Base-by-base conservation (phyloP, 2,888 invertebrate genomes). In the Melinaea menophilus region DNA sequence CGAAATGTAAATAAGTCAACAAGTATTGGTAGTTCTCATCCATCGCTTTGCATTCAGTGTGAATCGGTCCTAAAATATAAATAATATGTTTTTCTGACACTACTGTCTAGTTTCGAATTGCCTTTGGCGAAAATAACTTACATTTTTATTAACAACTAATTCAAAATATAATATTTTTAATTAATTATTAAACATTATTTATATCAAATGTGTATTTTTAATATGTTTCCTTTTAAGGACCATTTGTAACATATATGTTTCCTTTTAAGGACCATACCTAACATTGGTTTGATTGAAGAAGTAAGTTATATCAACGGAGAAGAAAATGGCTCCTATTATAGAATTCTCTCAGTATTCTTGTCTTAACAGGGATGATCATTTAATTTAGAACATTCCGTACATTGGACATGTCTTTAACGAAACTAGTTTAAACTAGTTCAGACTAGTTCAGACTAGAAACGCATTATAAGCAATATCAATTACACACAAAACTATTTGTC, bases 391-490 rank as follows among this genome's bases (percentile, higher is more conserved):
- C 41, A 51, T 51, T 9, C 51, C 22, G 9, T 22, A 51, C 51
- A 51, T 31, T 51, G 51, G 31, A 51, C 22, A 11, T 41, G 41
- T 51, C 22, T 51, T 51, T 31, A 31, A 31, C 51, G 9, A 51
- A 51, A 51, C 51, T 31, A 31, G 5, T 9, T 51, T 22, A 22
- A 22, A 22, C 22, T 22, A 22, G 22, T 22, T 22, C 22, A 51
- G 31, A 51, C 51, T 31, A 31, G 5, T 9, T 51, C 31, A 31
- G 31, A 51, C 31, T 51, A 31, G 3, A 51, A 31, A 51, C 11
- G 51, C 51, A 51, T 51, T 31, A 41, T 41, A 7, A 51, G 51
- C 51, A 51, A 51, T 51, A 51, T 31, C 51, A 51, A 51, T 51
- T 51, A 51, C 51, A 51, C 2, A 9, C 31, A 22, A 3, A 51